Evolutionary conservation across 2,888 invertebrate species (phyloP).

Genomic region (Sussaba pulchella): DNA sequence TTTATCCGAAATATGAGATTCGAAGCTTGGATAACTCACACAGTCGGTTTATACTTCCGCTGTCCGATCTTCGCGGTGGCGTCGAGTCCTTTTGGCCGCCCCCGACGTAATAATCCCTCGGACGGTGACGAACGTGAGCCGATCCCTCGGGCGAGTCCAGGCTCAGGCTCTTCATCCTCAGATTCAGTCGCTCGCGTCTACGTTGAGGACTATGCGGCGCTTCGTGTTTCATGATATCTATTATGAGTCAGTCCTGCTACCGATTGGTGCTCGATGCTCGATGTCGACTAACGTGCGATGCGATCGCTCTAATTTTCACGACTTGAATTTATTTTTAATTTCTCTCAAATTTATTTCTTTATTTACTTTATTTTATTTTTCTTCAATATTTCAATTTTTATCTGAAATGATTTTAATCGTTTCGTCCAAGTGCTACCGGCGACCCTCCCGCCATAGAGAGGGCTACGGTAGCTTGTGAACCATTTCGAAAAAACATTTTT

Average conservation of each 20-base stretch:
- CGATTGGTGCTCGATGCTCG: conserved; percentile 73
- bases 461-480: neutral
- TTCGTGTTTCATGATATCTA: conserved; percentile 85
- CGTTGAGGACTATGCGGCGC: conserved; percentile 95
- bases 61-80: conserved; percentile 82
- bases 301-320: conserved; percentile 64
- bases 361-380: conserved; percentile 21
- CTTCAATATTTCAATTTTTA: neutral
- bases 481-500: no score
- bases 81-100: conserved; percentile 79
- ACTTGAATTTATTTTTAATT: conserved; percentile 32
- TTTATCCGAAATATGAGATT: no score
- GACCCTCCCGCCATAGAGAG: neutral
- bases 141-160: conserved; percentile 98
- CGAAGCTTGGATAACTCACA: no score
- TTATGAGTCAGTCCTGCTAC: conserved; percentile 73
- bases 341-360: conserved; percentile 17
- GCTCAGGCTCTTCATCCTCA: conserved; percentile 99
- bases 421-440: neutral
- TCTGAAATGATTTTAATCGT: neutral
- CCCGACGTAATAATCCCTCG: conserved; percentile 84
- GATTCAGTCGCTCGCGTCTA: conserved; percentile 97
- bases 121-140: conserved; percentile 91
- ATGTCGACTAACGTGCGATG: conserved; percentile 71
- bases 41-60: conserved; percentile 82